Percentiles rank a stretch among this genome's conserved stretches.
These are phyloP conservation scores for Pseudomyrmex cubaensis DNA, from an alignment of 1,140 invertebrate genomes.

Conservation along the genomic window DNA sequence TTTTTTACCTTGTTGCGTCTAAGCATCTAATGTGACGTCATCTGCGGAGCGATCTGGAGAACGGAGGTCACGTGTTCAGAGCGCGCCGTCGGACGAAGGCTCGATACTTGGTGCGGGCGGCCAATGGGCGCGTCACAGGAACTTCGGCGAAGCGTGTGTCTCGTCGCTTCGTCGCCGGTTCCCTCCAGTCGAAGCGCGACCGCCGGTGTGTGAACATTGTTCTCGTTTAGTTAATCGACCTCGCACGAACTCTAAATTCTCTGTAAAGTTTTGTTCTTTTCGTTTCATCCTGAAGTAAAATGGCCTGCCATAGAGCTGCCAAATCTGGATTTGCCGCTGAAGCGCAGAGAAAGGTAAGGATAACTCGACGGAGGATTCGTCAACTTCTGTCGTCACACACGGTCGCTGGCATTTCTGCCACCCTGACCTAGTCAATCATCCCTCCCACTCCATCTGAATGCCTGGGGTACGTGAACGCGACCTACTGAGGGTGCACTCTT, in stretches of 20 bases:
- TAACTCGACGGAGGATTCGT: not conserved
- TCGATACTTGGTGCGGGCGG: slow-evolving; percentile 66
- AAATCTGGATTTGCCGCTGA: slow-evolving; percentile 98
- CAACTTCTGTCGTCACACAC: not conserved
- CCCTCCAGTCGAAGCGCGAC: slow-evolving; percentile 75
- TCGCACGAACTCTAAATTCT: not conserved
- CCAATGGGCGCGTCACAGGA: slow-evolving; percentile 72
- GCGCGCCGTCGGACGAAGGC: slow-evolving; percentile 66
- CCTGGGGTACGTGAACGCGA: slow-evolving; percentile 55
- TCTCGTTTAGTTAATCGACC: not conserved
- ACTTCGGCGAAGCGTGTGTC: slow-evolving; percentile 61
- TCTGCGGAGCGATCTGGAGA: slow-evolving; percentile 72
- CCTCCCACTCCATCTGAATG: slow-evolving; percentile 34
- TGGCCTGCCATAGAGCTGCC: slow-evolving; percentile 95
- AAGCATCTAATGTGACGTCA: slow-evolving; percentile 74
- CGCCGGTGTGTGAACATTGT: slow-evolving; percentile 66
- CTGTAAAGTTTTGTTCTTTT: not conserved
- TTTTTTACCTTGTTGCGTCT: not conserved
- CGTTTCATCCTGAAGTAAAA: slow-evolving; percentile 75
- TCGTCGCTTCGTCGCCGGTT: slow-evolving; percentile 61
- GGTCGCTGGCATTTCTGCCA: slow-evolving; percentile 40
- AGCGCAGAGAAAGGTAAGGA: slow-evolving; percentile 94
- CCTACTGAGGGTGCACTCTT: slow-evolving; percentile 66
- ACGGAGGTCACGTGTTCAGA: slow-evolving; percentile 76
- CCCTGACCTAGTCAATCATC: slow-evolving; percentile 64